These are phyloP conservation scores for Lasioglossum malachurum DNA, from an alignment of 2,888 invertebrate species.

Conservation along the genomic window DNA sequence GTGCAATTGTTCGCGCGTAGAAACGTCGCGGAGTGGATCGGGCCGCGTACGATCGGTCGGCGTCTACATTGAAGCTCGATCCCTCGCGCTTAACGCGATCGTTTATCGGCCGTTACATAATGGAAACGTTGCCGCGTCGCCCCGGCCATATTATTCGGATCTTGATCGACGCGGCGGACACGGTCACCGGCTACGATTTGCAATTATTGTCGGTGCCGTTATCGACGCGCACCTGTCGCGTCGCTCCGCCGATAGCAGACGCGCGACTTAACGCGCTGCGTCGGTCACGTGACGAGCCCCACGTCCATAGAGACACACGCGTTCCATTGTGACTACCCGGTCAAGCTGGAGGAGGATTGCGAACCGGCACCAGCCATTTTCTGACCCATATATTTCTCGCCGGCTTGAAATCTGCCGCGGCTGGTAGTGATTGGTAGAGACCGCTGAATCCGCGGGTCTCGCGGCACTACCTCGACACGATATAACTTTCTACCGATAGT, in stretches of 20 bases:
- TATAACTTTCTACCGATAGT: constrained; percentile 17
- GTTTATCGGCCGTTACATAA: constrained; percentile 61
- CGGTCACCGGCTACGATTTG: constrained; percentile 77
- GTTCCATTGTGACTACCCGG: background rate
- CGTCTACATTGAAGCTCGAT: constrained; percentile 21
- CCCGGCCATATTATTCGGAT: constrained; percentile 73
- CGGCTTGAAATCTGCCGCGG: background rate
- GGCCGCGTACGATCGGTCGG: background rate
- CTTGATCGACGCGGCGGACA: constrained; percentile 73
- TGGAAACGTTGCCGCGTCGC: constrained; percentile 65
- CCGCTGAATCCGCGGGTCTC: background rate
- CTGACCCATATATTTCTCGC: constrained; percentile 8
- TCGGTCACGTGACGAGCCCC: constrained; percentile 68
- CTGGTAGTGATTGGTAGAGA: background rate
- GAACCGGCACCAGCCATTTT: background rate
- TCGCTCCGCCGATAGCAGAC: constrained; percentile 76
- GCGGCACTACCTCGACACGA: background rate
- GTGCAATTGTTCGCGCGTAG: background rate
- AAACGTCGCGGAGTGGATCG: background rate
- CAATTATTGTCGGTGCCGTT: constrained; percentile 79
- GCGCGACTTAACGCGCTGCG: constrained; percentile 75
- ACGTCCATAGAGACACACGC: constrained; percentile 40
- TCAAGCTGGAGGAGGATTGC: background rate
- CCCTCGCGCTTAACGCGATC: constrained; percentile 54
- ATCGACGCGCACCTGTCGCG: constrained; percentile 79